Evolutionary conservation across 2,888 invertebrate species (phyloP).

Genomic region (Cephus pulcher): DNA sequence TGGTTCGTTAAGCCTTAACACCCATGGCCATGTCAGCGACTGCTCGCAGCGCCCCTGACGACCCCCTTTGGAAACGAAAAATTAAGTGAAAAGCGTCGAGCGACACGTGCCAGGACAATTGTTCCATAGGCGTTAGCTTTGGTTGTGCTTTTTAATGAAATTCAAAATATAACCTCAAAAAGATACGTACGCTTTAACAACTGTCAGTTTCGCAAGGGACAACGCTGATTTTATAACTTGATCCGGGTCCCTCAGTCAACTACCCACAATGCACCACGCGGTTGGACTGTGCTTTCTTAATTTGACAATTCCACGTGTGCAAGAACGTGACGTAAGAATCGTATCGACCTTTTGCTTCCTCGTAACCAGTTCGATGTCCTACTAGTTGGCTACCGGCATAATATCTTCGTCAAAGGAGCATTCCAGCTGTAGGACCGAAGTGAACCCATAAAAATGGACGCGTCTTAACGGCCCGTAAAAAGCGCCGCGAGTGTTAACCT

Average conservation of each 20-base stretch:
- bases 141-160: no score
- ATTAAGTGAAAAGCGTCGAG: conserved; percentile 1
- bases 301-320: neutral
- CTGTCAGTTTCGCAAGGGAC: neutral
- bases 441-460: neutral
- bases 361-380: neutral
- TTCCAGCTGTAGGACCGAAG: neutral
- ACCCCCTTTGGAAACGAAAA: neutral
- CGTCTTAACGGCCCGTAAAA: neutral
- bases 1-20: conserved; percentile 35
- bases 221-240: no score
- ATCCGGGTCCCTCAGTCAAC: neutral
- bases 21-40: conserved; percentile 6
- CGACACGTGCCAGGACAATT: neutral
- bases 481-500: neutral
- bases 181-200: no score
- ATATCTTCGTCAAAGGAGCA: neutral
- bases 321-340: neutral
- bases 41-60: neutral
- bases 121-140: neutral
- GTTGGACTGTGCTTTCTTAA: neutral
- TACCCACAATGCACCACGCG: neutral
- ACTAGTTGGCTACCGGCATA: neutral
- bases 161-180: no score
- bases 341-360: neutral